Conservation (phyloP, 2,797 vertebrate genomes). For the Mus spretus region DNA sequence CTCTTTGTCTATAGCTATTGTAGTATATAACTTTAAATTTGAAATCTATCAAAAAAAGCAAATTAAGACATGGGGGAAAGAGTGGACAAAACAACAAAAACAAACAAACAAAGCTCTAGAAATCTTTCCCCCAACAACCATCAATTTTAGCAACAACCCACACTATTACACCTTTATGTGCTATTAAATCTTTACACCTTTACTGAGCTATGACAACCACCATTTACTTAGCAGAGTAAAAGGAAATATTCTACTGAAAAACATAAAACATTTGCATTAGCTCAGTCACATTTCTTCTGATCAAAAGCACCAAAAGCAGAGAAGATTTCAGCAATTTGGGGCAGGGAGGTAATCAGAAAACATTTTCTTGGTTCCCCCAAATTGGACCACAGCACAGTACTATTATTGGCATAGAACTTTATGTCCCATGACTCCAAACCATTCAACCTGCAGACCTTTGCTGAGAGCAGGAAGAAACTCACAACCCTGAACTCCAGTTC, state of each 20-base stretch:
- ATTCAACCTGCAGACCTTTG: not conserved
- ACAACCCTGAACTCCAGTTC: not conserved
- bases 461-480: not conserved
- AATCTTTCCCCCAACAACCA: not conserved
- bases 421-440: not conserved
- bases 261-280: not conserved
- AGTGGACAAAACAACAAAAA: not conserved
- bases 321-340: not conserved
- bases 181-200: not conserved
- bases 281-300: not conserved
- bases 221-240: not conserved
- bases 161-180: not conserved
- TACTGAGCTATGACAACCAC: not conserved
- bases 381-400: not conserved
- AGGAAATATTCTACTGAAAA: not conserved
- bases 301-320: not conserved
- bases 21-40: not conserved
- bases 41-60: not conserved
- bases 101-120: not conserved
- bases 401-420: not conserved
- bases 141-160: not conserved
- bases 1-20: conserved; percentile 28
- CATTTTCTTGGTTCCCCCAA: not conserved
- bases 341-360: not conserved
- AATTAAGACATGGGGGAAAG: no score